Percentiles rank a stretch among this genome's conserved stretches.
phyloP scores from a whole-genome alignment of 30 jellyfish, hydroid and myxozoan genomes.

The Rhopilema esculentum region DNA sequence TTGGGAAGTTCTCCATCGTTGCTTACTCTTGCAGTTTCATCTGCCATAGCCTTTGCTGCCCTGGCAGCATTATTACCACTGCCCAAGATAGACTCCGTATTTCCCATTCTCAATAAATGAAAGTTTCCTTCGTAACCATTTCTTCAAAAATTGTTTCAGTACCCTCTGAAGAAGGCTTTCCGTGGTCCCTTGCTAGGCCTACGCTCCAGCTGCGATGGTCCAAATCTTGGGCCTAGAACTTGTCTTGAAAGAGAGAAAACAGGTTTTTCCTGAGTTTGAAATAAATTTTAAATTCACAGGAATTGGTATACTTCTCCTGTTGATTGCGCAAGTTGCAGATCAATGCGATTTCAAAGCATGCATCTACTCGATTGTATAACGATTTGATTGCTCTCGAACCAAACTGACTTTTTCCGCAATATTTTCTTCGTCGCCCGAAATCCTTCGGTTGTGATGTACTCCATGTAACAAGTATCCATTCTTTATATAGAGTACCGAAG shows the following conservation, averaged over 20 bases:
- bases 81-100: slow-evolving; percentile 31
- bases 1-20: not conserved
- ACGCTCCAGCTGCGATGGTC: not conserved
- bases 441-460: not conserved
- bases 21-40: slow-evolving; percentile 12
- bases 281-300: not conserved
- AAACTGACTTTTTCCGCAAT: too few relatives aligned
- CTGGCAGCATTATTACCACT: not conserved
- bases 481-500: not conserved
- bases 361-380: too few relatives aligned
- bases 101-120: slow-evolving; percentile 30
- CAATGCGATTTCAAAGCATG: not conserved
- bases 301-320: not conserved
- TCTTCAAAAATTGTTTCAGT: not conserved
- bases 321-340: not conserved
- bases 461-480: not conserved
- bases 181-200: not conserved
- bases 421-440: too few relatives aligned
- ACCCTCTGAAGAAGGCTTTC: not conserved
- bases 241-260: too few relatives aligned
- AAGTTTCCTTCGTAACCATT: not conserved
- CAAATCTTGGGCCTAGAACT: not conserved
- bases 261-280: not conserved
- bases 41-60: slow-evolving; percentile 37
- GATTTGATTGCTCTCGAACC: too few relatives aligned